These are phyloP conservation scores for Campylomormyrus numenius DNA, from an alignment of 2,113 vertebrate species.

Conservation along the genomic window DNA sequence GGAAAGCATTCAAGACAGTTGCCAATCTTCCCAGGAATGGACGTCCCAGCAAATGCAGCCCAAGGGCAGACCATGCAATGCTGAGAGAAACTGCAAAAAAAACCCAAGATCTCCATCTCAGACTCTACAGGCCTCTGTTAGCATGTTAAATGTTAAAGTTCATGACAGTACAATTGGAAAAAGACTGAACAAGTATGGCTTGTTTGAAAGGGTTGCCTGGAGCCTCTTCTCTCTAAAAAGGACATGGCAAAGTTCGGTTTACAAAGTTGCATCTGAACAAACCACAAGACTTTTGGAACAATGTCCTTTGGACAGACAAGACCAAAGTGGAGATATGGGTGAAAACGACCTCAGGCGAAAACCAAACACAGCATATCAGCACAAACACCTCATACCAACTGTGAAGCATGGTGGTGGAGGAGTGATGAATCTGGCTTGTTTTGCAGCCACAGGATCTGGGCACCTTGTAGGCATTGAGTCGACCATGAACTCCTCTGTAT, in stretches of 20 bases:
- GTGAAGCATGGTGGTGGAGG: not conserved
- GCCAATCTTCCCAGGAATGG: too few species aligned
- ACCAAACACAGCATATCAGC: not conserved
- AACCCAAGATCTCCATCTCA: not conserved
- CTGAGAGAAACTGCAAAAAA: not conserved
- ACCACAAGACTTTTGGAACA: not conserved
- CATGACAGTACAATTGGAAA: not conserved
- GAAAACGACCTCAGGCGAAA: not conserved
- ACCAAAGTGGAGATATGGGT: not conserved
- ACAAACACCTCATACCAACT: not conserved
- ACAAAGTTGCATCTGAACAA: not conserved
- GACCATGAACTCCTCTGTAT: not conserved
- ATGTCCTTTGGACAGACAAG: not conserved
- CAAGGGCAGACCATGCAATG: not conserved
- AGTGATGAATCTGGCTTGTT: not conserved
- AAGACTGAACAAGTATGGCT: not conserved
- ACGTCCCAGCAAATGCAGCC: too few species aligned
- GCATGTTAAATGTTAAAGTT: not conserved
- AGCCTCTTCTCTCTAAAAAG: not conserved
- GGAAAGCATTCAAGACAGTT: not conserved
- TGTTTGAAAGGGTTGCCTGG: not conserved
- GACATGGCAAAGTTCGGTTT: not conserved
- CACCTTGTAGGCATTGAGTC: not conserved
- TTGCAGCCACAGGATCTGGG: not conserved
- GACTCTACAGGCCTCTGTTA: not conserved